Conservation (phyloP, 2,113 vertebrate species). For the Myiagra hebetior region DNA sequence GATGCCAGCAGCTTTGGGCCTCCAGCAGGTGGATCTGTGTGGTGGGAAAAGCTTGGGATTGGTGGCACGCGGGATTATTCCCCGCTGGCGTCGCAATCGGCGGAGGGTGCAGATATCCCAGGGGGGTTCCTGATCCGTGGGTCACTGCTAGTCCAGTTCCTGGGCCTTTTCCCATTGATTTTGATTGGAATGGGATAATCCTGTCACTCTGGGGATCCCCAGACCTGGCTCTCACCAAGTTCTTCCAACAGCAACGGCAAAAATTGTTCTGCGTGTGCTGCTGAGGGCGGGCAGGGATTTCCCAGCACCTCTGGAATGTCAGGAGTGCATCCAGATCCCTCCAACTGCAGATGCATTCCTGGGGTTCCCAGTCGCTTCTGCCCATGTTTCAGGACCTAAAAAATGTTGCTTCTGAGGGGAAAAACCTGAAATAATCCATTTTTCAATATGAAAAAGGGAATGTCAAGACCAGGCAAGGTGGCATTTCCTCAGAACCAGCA, state of each 20-base stretch:
- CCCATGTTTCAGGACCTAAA: not conserved
- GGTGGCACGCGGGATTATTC: not conserved
- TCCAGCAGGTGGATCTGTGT: not conserved
- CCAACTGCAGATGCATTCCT: not conserved
- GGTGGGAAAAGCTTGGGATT: not conserved
- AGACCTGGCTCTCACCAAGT: not conserved
- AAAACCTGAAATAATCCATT: not conserved
- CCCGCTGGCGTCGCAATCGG: fast-evolving
- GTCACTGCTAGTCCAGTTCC: not conserved
- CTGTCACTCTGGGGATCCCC: not conserved
- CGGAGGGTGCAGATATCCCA: fast-evolving
- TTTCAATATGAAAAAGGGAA: not conserved
- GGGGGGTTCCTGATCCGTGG: not conserved
- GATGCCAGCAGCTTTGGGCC: not conserved
- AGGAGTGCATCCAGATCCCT: not conserved
- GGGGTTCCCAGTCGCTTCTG: not conserved
- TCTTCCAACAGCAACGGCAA: not conserved
- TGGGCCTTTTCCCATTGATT: not conserved
- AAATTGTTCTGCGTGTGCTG: not conserved
- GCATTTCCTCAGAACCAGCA: not conserved
- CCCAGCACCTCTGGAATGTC: not conserved
- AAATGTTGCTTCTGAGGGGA: not conserved
- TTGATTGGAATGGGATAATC: not conserved
- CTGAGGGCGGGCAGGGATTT: not conserved
- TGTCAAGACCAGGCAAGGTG: not conserved